A percentile compares a stretch with the other conserved stretches of the same genome.
Conservation (phyloP, 2,113 vertebrate genomes). For the Oryctolagus cuniculus region DNA sequence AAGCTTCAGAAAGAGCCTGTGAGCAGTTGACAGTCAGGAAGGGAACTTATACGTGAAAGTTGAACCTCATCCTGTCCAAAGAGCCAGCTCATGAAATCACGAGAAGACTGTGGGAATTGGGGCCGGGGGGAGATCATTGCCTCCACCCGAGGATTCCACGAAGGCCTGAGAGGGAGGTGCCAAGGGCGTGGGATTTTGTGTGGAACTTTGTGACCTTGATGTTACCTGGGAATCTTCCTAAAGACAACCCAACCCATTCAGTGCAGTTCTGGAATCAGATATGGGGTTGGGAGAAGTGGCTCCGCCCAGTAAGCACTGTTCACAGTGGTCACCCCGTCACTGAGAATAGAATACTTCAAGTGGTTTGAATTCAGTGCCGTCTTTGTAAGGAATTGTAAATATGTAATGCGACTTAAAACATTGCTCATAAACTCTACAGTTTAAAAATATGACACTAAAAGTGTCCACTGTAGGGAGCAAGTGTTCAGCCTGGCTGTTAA, state of each 20-base stretch:
- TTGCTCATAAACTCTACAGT: neutral
- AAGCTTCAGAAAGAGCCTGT: neutral
- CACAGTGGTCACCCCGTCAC: neutral
- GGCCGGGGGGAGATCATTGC: neutral
- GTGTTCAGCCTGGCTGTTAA: no score
- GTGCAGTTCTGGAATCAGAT: neutral
- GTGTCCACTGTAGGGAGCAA: neutral
- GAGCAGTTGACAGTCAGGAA: neutral
- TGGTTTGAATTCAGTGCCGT: slow-evolving; percentile 19
- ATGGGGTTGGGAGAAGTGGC: neutral
- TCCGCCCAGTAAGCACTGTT: neutral
- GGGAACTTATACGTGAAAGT: neutral
- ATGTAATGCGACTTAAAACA: neutral
- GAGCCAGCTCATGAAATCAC: neutral
- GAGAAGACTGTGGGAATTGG: neutral
- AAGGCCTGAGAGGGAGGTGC: neutral
- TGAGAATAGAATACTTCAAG: slow-evolving; percentile 16
- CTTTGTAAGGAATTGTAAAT: neutral
- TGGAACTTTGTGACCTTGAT: neutral
- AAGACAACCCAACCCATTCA: neutral
- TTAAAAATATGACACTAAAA: neutral
- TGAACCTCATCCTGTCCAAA: neutral
- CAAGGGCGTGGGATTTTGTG: neutral
- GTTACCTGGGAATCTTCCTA: neutral
- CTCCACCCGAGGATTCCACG: neutral